Percentiles rank a stretch among this genome's conserved stretches.
Evolutionary conservation across 2,888 invertebrate species (phyloP).

Genomic region (Hipparchia semele): DNA sequence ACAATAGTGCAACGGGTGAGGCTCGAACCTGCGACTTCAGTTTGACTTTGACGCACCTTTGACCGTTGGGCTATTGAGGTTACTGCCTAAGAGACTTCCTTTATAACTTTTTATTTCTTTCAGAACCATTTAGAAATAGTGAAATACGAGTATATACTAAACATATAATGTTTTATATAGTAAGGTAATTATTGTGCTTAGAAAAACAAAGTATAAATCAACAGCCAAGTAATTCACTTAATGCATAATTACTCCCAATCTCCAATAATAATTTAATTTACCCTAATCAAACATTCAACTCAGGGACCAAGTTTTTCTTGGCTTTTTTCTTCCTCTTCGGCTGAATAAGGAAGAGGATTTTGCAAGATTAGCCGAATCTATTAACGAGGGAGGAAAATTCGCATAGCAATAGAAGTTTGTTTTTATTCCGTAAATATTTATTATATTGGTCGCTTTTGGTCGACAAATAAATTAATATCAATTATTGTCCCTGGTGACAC

Average conservation of each 20-base stretch:
- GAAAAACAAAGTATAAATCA: conserved; percentile 14
- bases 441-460: background rate
- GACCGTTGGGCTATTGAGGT: too few species aligned
- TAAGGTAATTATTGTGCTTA: background rate
- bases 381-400: conserved; percentile 19
- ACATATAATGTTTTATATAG: too few species aligned
- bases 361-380: conserved; percentile 21
- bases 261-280: conserved; percentile 28
- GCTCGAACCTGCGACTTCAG: too few species aligned
- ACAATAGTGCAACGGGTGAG: too few species aligned
- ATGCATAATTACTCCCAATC: conserved; percentile 21
- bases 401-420: background rate
- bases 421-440: background rate
- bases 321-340: conserved; percentile 24
- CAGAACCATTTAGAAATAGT: background rate
- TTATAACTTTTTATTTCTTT: too few species aligned
- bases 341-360: conserved; percentile 21
- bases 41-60: too few species aligned
- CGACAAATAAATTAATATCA: background rate
- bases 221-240: conserved; percentile 13
- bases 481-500: too few species aligned
- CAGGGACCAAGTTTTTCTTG: conserved; percentile 26
- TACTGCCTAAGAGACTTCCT: too few species aligned
- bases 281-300: conserved; percentile 30
- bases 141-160: too few species aligned